Evolutionary conservation across 2,797 vertebrate genomes (phyloP), one percentile per base, ranked within the genome.

Genomic region (Rhinophrynus dorsalis): DNA sequence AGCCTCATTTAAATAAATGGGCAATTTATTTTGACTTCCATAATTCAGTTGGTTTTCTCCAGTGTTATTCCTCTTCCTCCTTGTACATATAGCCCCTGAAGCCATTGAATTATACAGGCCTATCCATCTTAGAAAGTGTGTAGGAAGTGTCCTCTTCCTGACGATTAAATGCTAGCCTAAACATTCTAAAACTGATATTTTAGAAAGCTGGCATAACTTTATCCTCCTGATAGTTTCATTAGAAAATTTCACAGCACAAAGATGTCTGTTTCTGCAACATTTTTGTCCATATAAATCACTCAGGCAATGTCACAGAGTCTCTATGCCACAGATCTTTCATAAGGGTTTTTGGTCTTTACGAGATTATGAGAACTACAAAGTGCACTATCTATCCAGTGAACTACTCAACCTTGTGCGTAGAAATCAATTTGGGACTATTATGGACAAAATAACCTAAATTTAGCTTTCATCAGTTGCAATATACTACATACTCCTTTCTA

Each of bases 391-490:
- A 78, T 63, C 40, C 23, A 50, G 50, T 21, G 18, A 81, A 78
- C 69, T 56, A 62, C 71, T 84, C 71, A 20, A 52, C 55, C 76
- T 57, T 8, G 55, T 0, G 0, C 78, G 77, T 38, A 64, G 76
- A 68, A 82, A 79, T 61, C 75, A 78, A 82, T 86, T 84, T 82
- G 68, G 74, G 65, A 58, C 60, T 78, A 83, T 78, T 80, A 82
- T 72, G 75, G 78, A 70, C 77, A 85, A 85, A 86, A 81, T 83
- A 59, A 77, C 79, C 82, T 85, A 83, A 77, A 83, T 83, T 83
- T 82, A 79, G 79, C 71, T 83, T 86, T 86, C 83, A 83, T 85
- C 82, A 80, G 81, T 85, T 81, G 63, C 64, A 76, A 73, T 74
- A 75, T 74, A 74, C 75, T 58, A 67, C 72, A 77, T 68, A 76